Evolutionary conservation across 2,113 vertebrate genomes (phyloP).

Genomic region (Bubo blakistoni): DNA sequence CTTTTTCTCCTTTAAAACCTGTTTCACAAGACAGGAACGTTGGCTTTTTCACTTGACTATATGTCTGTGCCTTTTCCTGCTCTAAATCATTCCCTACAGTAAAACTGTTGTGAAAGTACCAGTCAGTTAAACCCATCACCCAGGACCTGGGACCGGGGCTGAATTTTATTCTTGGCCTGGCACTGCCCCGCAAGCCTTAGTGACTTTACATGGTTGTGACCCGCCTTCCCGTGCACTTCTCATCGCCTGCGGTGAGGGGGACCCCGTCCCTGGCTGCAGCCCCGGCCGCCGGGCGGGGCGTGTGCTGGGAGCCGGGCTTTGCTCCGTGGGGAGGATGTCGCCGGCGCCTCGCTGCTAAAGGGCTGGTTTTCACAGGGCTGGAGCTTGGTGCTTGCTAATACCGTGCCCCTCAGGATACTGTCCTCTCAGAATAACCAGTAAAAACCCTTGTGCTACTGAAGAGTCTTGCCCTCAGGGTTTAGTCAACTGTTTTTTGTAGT

Average conservation of each 20-base stretch:
- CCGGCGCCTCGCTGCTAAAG: fast-evolving
- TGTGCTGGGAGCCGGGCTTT: fast-evolving
- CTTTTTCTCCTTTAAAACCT: constrained; percentile 99
- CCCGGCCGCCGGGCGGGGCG: fast-evolving
- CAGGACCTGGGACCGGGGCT: not conserved
- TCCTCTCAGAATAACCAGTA: not conserved
- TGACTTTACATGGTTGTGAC: not conserved
- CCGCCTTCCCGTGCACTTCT: not conserved
- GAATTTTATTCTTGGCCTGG: not conserved
- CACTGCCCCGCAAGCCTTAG: not conserved
- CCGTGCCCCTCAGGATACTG: not conserved
- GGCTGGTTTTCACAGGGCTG: not conserved
- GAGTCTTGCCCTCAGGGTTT: not conserved
- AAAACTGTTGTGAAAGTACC: not conserved
- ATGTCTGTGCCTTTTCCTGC: not conserved
- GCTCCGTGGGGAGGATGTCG: not conserved
- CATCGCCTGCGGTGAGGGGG: fast-evolving
- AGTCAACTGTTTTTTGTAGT: not conserved
- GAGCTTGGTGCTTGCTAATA: not conserved
- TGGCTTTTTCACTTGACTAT: not conserved
- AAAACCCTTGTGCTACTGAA: not conserved
- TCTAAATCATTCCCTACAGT: not conserved
- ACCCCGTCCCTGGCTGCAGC: not conserved
- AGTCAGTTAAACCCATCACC: no score
- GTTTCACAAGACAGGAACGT: not conserved